Evolutionary conservation across 2,888 invertebrate genomes (phyloP).

Genomic region (Brachynemurus nebulosus): DNA sequence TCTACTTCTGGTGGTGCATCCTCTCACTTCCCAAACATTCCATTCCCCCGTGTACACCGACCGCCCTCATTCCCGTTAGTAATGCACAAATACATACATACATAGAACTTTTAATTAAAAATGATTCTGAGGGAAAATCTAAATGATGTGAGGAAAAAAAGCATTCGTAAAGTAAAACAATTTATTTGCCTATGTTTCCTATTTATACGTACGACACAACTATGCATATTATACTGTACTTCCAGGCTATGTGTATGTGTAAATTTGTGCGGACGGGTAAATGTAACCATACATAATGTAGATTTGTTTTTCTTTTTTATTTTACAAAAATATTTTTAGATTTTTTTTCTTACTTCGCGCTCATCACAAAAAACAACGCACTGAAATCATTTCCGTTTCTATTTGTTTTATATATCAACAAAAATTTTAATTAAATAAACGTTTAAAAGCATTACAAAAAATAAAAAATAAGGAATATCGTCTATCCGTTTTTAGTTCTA

Average conservation of each 20-base stretch:
- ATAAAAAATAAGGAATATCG: no score
- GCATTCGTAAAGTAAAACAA: not conserved
- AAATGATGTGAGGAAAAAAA: slow-evolving; percentile 4
- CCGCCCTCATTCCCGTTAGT: no score
- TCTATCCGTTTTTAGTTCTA: no score
- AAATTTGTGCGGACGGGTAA: not conserved
- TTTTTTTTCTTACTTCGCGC: not conserved
- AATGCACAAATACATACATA: no score
- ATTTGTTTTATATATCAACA: no score
- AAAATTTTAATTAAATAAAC: no score
- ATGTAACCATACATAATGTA: not conserved
- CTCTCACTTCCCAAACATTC: no score
- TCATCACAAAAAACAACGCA: not conserved
- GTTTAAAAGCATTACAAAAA: no score
- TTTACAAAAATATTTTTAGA: not conserved
- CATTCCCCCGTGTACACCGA: no score
- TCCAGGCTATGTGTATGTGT: no score
- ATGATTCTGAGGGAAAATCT: slow-evolving; percentile 4
- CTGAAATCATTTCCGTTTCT: not conserved
- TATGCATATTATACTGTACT: no score
- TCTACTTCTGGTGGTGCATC: no score
- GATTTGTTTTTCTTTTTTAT: not conserved
- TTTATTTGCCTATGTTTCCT: not conserved
- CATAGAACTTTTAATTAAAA: slow-evolving; percentile 7
- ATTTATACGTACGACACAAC: not conserved